Conservation (phyloP, 30 jellyfish, hydroid and myxozoan genomes). For the Cassiopea xamachana region DNA sequence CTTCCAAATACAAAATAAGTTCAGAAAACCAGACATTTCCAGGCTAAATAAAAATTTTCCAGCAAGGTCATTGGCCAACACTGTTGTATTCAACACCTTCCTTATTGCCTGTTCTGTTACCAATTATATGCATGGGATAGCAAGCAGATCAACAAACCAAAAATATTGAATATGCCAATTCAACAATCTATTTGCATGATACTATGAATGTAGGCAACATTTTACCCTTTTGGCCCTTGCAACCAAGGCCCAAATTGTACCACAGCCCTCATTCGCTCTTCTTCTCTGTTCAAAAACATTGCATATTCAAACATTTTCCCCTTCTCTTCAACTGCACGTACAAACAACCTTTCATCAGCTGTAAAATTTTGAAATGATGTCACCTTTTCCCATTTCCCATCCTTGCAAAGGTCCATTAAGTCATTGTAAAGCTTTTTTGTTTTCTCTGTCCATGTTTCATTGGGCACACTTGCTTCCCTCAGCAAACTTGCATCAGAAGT, state of each 20-base stretch:
- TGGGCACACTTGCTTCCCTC: slow-evolving; percentile 71
- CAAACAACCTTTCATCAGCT: slow-evolving; percentile 35
- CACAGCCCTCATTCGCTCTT: slow-evolving; percentile 52
- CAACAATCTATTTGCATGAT: background rate
- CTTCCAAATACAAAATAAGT: too few relatives aligned
- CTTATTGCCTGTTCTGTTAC: too few relatives aligned
- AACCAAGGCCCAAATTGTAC: slow-evolving; percentile 84
- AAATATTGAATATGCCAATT: too few relatives aligned
- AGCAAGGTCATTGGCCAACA: too few relatives aligned
- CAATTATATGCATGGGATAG: too few relatives aligned
- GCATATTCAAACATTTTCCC: slow-evolving; percentile 80
- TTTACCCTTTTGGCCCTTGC: slow-evolving; percentile 78
- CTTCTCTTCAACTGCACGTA: slow-evolving; percentile 38
- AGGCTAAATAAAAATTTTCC: too few relatives aligned
- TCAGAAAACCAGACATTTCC: too few relatives aligned
- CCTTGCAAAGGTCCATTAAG: slow-evolving; percentile 44
- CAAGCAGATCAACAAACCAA: too few relatives aligned
- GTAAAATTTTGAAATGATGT: slow-evolving; percentile 34
- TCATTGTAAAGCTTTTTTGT: slow-evolving; percentile 51
- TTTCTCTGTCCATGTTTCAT: slow-evolving; percentile 64
- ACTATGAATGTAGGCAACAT: too few relatives aligned
- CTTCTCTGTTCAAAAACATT: slow-evolving; percentile 59
- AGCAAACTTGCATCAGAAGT: background rate
- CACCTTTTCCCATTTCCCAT: slow-evolving; percentile 65
- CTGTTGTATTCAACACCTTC: too few relatives aligned